phyloP scores from a whole-genome alignment of 2,888 invertebrate genomes.

The Monopis laevigella region DNA sequence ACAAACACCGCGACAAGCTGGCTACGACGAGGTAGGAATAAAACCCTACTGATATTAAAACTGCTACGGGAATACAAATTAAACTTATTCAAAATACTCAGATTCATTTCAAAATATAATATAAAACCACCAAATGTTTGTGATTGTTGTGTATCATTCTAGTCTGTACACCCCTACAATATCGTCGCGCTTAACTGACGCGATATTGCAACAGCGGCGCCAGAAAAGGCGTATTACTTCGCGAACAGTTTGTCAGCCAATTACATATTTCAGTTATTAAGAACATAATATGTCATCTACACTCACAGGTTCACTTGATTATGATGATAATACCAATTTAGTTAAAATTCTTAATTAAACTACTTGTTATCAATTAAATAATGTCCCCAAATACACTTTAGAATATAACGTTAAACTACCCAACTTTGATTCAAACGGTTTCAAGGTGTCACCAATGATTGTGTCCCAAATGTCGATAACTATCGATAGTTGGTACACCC shows the following conservation, averaged over 20 bases:
- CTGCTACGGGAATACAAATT: no score
- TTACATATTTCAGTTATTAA: constrained; percentile 68
- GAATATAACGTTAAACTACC: no score
- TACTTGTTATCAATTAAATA: no score
- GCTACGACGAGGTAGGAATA: no score
- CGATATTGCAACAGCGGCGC: constrained; percentile 50
- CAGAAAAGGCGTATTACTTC: constrained; percentile 59
- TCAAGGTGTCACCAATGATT: constrained; percentile 20
- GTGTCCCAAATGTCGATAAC: constrained; percentile 9
- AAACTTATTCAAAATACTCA: no score
- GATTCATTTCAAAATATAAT: no score
- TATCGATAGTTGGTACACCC: background rate
- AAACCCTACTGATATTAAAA: no score
- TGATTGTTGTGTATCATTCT: constrained; percentile 2
- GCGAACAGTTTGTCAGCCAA: constrained; percentile 65
- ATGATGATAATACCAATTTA: no score
- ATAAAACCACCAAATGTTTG: constrained; percentile 5
- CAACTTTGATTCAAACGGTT: no score
- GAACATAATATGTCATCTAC: constrained; percentile 44
- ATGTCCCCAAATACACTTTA: no score
- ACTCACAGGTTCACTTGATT: constrained; percentile 3
- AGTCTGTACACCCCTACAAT: background rate
- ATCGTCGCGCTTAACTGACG: constrained; percentile 42
- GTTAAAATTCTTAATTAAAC: no score
- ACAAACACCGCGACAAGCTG: no score